A percentile compares a stretch with the other conserved stretches of the same genome.
phyloP scores from a whole-genome alignment of 2,888 invertebrate species.

The Cryptocheilus praepositus region DNA sequence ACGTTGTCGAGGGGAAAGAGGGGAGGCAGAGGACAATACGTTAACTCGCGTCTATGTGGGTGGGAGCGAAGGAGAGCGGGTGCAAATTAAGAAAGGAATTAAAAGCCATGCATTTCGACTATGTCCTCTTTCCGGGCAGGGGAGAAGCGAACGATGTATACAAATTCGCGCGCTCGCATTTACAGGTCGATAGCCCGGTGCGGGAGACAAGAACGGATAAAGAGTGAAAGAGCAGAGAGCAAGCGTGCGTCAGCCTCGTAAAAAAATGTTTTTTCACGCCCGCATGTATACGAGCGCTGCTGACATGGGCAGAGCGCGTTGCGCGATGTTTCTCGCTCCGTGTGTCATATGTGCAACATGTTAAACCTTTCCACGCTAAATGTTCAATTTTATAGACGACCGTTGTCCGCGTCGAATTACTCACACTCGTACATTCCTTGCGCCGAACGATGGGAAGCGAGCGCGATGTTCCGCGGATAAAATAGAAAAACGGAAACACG shows the following conservation, averaged over 20 bases:
- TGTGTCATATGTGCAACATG: no score
- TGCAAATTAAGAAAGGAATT: constrained; percentile 18
- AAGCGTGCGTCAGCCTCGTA: background rate
- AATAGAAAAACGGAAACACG: background rate
- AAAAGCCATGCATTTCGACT: constrained; percentile 23
- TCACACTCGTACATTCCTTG: no score
- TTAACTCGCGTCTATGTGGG: constrained; percentile 13
- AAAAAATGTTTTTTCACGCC: constrained; percentile 29
- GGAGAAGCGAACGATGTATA: background rate
- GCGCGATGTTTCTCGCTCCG: constrained; percentile 28
- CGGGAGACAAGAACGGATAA: background rate
- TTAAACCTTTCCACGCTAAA: no score
- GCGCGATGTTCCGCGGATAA: background rate
- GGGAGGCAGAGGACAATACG: background rate
- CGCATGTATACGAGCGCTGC: constrained; percentile 31
- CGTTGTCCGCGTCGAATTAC: no score
- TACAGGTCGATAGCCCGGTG: background rate
- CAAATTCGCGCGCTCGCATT: background rate
- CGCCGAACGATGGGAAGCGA: no score
- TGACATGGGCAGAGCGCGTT: constrained; percentile 14
- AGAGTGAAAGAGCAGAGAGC: background rate
- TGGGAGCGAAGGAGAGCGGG: constrained; percentile 8
- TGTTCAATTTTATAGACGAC: no score
- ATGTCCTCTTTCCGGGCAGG: constrained; percentile 1
- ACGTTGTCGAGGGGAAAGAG: constrained; percentile 15